Percentiles rank a stretch among this genome's conserved stretches.
Conservation (phyloP, 1,140 invertebrate genomes). For the Drosophila pandora region DNA sequence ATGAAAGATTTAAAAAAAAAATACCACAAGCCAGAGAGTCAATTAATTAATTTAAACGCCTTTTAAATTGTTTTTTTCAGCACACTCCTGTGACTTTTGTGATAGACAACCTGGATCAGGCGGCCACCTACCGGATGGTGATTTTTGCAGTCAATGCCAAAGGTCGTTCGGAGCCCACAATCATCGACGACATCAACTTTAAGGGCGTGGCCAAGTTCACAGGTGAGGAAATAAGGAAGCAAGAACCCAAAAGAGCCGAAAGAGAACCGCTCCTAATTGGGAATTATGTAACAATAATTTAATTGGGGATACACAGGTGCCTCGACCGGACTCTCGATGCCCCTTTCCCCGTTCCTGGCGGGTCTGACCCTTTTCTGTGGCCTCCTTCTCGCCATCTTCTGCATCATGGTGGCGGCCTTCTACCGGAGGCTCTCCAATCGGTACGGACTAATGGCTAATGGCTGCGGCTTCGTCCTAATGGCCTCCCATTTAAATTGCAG, state of each 20-base stretch:
- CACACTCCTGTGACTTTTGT: conserved; percentile 88
- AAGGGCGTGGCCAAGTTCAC: conserved; percentile 90
- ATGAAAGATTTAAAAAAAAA: too few relatives aligned
- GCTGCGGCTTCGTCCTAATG: conserved; percentile 42
- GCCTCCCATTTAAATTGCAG: conserved; percentile 67
- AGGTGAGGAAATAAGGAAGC: conserved; percentile 83
- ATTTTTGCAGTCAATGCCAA: conserved; percentile 93
- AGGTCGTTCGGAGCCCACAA: conserved; percentile 91
- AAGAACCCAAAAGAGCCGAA: not conserved
- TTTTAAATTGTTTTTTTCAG: conserved; percentile 22
- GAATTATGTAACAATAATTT: conserved; percentile 28
- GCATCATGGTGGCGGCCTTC: conserved; percentile 88
- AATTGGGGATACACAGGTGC: conserved; percentile 81
- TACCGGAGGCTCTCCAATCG: conserved; percentile 86
- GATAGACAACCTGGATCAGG: conserved; percentile 90
- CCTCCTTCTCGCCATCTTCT: conserved; percentile 88
- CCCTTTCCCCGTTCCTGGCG: conserved; percentile 89
- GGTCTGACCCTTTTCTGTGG: conserved; percentile 89
- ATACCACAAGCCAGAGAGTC: not conserved
- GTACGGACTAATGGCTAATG: conserved; percentile 51
- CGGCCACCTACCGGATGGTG: conserved; percentile 90
- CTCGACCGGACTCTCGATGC: conserved; percentile 84
- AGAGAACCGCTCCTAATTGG: conserved; percentile 24
- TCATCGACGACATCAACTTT: conserved; percentile 92
- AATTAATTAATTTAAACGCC: not conserved